Conservation (phyloP, 2,113 vertebrate species). For the Tapirus terrestris region DNA sequence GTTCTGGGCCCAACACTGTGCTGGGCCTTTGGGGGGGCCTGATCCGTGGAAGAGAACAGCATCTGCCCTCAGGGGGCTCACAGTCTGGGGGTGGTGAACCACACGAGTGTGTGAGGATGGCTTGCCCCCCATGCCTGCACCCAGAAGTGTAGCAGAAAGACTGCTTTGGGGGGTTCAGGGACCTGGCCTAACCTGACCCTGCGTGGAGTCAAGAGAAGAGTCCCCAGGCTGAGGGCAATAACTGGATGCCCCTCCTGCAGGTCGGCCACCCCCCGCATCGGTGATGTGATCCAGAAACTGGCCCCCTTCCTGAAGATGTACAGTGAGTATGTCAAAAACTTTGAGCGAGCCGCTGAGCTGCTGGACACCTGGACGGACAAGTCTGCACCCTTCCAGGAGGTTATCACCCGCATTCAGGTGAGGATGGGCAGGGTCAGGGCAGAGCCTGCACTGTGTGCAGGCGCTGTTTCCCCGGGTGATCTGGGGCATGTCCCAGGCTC, state of each 20-base stretch:
- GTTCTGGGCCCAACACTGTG: not conserved
- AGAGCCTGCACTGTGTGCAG: not conserved
- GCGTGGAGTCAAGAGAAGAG: not conserved
- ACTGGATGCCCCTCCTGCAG: constrained; percentile 75
- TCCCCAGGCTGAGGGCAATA: not conserved
- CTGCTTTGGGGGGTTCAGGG: not conserved
- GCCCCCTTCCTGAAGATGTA: constrained; percentile 96
- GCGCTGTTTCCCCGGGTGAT: not conserved
- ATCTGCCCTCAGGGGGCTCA: not conserved
- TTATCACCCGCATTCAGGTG: constrained; percentile 91
- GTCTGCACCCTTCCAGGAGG: constrained; percentile 88
- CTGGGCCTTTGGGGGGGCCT: not conserved
- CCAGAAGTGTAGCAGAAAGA: not conserved
- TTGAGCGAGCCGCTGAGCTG: constrained; percentile 90
- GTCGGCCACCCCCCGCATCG: constrained; percentile 88
- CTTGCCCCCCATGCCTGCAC: accelerated
- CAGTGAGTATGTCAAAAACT: constrained; percentile 91
- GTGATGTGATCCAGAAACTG: constrained; percentile 91
- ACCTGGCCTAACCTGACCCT: not conserved
- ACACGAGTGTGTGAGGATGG: not conserved
- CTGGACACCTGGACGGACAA: constrained; percentile 91
- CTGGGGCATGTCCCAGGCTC: not conserved
- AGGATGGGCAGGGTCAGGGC: not conserved
- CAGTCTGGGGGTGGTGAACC: too few relatives aligned
- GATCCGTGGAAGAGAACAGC: not conserved